Conservation (phyloP, 2,797 vertebrate genomes). For the Sebastiscus tertius region DNA sequence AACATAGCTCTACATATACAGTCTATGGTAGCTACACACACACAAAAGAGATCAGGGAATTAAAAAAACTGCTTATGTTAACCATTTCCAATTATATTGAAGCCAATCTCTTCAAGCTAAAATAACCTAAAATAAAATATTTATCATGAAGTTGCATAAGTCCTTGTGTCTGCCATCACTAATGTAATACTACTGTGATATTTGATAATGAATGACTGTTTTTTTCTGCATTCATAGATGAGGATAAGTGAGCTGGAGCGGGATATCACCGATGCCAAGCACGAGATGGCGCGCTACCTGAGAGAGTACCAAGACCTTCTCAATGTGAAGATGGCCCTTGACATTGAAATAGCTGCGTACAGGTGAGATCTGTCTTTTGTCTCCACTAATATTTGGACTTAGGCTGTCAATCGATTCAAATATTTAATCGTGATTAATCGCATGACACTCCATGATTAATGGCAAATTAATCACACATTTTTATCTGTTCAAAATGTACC, state of each 20-base stretch:
- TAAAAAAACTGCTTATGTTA: not conserved
- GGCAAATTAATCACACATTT: no score
- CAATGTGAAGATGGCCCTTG: constrained; percentile 88
- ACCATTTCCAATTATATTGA: not conserved
- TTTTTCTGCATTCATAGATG: constrained; percentile 67
- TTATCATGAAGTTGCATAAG: no score
- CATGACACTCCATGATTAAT: no score
- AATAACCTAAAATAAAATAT: no score
- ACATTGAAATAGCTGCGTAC: constrained; percentile 88
- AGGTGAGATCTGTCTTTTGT: constrained; percentile 70
- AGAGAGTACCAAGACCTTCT: constrained; percentile 90
- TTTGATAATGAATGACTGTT: not conserved
- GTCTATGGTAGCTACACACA: not conserved
- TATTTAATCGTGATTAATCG: no score
- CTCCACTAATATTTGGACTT: not conserved
- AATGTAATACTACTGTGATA: no score
- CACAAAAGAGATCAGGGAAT: not conserved
- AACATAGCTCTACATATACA: no score
- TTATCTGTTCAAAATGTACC: no score
- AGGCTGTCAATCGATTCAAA: no score
- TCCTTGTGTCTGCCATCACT: not conserved
- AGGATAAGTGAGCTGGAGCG: constrained; percentile 86
- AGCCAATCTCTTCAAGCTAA: not conserved
- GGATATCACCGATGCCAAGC: constrained; percentile 86
- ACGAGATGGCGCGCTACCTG: constrained; percentile 90